Percentiles rank a stretch among this genome's conserved stretches.
These are phyloP conservation scores for Tipula vernalis DNA, from an alignment of 2,888 invertebrate genomes.

Conservation along the genomic window DNA sequence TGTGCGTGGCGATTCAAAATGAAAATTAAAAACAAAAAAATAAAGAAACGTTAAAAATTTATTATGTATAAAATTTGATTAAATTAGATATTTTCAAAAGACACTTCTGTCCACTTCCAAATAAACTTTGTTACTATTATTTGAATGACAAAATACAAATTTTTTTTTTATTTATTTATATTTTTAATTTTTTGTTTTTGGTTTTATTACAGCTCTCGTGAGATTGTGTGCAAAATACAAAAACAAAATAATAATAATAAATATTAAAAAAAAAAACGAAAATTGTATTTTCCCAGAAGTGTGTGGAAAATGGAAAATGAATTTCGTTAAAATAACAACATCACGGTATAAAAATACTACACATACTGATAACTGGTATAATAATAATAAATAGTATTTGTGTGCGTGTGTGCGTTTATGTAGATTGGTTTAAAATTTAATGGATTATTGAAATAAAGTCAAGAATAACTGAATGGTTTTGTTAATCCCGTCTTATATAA, in stretches of 20 bases:
- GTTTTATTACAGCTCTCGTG: constrained; percentile 4
- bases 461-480: neutral
- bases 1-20: neutral
- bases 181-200: neutral
- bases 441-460: neutral
- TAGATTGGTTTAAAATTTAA: neutral
- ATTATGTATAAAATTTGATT: neutral
- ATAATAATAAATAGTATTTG: neutral
- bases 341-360: neutral
- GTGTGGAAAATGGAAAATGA: constrained; percentile 1
- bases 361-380: neutral
- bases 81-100: neutral
- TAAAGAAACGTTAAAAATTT: neutral
- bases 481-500: no score
- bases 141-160: neutral
- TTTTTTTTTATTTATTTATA: neutral
- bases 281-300: neutral
- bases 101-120: neutral
- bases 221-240: constrained; percentile 4
- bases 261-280: neutral
- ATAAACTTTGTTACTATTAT: neutral
- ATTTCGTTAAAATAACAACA: neutral
- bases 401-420: neutral
- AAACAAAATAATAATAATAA: neutral
- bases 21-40: neutral